phyloP scores from a whole-genome alignment of 2,888 invertebrate species.

The Eupithecia insigniata region DNA sequence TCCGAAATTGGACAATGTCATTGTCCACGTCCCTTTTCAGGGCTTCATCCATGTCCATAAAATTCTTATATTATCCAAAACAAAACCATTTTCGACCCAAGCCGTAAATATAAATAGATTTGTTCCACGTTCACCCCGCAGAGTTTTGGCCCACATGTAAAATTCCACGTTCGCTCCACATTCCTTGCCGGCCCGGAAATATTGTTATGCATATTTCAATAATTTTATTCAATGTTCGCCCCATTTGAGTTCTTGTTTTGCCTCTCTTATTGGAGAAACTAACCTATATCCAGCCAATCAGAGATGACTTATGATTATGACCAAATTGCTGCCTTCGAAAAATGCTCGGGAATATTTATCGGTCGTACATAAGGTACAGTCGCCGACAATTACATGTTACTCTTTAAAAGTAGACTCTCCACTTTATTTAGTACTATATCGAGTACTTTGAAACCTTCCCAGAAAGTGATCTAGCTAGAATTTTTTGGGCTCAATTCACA shows the following conservation, averaged over 20 bases:
- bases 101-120: neutral
- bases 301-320: conserved; percentile 64
- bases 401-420: neutral
- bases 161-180: no score
- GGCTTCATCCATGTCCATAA: no score
- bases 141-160: no score
- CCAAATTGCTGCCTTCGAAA: conserved; percentile 55
- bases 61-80: neutral
- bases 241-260: no score
- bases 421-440: neutral
- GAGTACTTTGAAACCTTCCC: neutral
- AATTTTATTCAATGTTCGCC: no score
- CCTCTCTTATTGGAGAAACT: neutral
- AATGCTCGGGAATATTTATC: conserved; percentile 3
- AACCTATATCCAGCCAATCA: conserved; percentile 8
- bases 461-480: neutral
- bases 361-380: neutral
- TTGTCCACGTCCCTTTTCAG: no score
- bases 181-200: no score
- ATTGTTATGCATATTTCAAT: no score
- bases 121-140: no score
- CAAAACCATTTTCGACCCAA: neutral
- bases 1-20: no score
- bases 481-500: no score
- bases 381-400: neutral